phyloP scores from a whole-genome alignment of 1,140 invertebrate genomes.

The Drosophila tani region DNA sequence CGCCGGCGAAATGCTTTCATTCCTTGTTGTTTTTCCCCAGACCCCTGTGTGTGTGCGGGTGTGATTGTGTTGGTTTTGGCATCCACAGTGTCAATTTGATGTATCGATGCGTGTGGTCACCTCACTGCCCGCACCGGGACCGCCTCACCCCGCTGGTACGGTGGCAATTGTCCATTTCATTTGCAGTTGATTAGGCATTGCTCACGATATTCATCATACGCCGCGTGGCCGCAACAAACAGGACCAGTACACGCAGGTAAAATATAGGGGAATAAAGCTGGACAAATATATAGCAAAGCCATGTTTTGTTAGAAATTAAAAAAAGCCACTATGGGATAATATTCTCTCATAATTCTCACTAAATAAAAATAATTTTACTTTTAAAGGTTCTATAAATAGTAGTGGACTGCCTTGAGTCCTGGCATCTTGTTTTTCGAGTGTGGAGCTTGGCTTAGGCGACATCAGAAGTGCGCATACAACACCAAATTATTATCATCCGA shows the following conservation, averaged over 20 bases:
- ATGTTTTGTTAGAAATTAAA: neutral
- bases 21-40: constrained; percentile 31
- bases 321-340: no score
- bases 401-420: no score
- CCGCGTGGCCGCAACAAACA: constrained; percentile 37
- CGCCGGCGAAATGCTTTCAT: constrained; percentile 15
- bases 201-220: constrained; percentile 76
- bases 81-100: constrained; percentile 72
- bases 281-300: neutral
- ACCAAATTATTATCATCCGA: constrained; percentile 29
- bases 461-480: constrained; percentile 7
- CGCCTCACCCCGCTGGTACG: neutral
- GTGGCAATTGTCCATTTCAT: constrained; percentile 80
- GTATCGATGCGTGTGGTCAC: constrained; percentile 77
- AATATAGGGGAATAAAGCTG: neutral
- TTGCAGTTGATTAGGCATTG: constrained; percentile 78
- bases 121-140: constrained; percentile 15
- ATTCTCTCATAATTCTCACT: no score
- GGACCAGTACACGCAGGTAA: neutral
- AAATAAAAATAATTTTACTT: neutral
- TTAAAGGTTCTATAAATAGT: neutral
- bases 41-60: constrained; percentile 24
- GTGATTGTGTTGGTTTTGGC: constrained; percentile 49
- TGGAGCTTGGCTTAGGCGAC: neutral
- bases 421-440: neutral